phyloP scores from a whole-genome alignment of 2,113 vertebrate species.

The Agapornis roseicollis region DNA sequence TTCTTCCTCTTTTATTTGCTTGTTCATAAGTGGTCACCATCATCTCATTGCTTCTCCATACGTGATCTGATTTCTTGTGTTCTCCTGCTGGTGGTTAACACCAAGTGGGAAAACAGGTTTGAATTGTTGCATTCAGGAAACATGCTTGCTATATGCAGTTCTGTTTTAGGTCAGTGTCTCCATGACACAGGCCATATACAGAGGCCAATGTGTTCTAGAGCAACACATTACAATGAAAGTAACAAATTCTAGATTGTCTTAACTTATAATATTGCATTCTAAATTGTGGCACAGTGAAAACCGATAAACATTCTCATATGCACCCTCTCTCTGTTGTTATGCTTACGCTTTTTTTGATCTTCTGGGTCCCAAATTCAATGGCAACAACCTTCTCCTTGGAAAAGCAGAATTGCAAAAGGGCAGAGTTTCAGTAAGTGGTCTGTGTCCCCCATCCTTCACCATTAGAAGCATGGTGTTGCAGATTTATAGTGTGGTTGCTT shows the following conservation, averaged over 20 bases:
- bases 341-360: background rate
- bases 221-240: background rate
- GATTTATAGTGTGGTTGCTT: background rate
- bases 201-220: background rate
- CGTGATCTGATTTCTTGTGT: background rate
- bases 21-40: background rate
- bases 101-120: background rate
- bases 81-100: background rate
- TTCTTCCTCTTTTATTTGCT: background rate
- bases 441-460: background rate
- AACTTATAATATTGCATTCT: background rate
- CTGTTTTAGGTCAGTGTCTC: background rate
- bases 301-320: background rate
- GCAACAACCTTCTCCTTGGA: background rate
- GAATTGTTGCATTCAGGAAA: background rate
- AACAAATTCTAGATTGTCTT: background rate
- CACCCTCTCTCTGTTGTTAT: background rate
- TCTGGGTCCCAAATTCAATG: background rate
- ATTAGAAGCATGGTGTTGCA: background rate
- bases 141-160: background rate
- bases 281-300: background rate
- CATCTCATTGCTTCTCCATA: background rate
- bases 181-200: background rate
- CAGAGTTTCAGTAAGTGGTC: background rate
- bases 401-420: background rate